These are phyloP conservation scores for Microctonus hyperodae DNA, from an alignment of 2,888 invertebrate species.

Conservation along the genomic window DNA sequence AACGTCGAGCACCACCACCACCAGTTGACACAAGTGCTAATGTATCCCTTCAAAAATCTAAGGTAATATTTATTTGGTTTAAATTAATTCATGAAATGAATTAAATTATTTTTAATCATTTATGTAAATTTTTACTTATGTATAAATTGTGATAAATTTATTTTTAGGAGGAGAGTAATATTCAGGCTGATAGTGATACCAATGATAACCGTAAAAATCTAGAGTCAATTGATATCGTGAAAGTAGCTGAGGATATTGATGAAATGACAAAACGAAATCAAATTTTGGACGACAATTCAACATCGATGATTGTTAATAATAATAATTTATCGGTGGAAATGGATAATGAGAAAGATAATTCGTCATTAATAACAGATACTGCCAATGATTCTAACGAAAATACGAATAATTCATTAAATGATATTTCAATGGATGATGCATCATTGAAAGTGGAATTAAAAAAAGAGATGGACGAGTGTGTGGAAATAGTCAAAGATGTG, in stretches of 20 bases:
- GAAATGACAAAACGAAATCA: constrained; percentile 45
- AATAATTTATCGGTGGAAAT: background rate
- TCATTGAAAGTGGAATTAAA: constrained; percentile 62
- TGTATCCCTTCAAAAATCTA: constrained; percentile 44
- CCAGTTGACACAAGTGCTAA: constrained; percentile 51
- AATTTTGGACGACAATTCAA: constrained; percentile 32
- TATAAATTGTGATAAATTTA: background rate
- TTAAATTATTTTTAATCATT: background rate
- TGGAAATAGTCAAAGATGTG: constrained; percentile 64
- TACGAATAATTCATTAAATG: background rate
- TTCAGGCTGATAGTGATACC: background rate
- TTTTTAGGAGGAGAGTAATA: constrained; percentile 36
- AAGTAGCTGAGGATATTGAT: constrained; percentile 48
- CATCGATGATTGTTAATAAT: constrained; percentile 14
- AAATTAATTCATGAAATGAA: too few species aligned
- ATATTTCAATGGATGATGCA: constrained; percentile 14
- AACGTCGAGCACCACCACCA: constrained; percentile 71
- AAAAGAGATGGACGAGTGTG: constrained; percentile 65
- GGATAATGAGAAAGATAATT: background rate
- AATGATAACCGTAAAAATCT: constrained; percentile 40
- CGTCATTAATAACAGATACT: background rate
- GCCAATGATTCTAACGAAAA: background rate
- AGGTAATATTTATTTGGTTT: constrained; percentile 39
- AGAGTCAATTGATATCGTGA: constrained; percentile 46
- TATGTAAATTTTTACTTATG: background rate